phyloP scores from a whole-genome alignment of 2,888 invertebrate genomes.

The Mimachlamys varia region DNA sequence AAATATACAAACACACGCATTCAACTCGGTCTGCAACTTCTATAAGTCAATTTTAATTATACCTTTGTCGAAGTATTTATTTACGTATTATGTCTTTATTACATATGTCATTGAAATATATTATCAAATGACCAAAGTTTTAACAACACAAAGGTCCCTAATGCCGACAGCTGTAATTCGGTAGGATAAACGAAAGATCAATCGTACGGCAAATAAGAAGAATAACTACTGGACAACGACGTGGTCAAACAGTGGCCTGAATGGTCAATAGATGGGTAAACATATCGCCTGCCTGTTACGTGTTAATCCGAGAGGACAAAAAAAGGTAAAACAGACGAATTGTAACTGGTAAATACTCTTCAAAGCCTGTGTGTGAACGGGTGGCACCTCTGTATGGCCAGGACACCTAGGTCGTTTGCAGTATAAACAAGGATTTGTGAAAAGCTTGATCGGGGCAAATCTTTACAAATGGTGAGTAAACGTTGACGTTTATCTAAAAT shows the following conservation, averaged over 20 bases:
- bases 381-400: not conserved
- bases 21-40: not conserved
- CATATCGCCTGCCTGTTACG: not conserved
- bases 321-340: not conserved
- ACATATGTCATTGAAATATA: not conserved
- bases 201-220: conserved; percentile 1
- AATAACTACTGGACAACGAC: not conserved
- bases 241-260: not conserved
- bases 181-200: not conserved
- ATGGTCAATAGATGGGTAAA: not conserved
- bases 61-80: not conserved
- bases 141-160: not conserved
- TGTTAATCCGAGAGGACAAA: not conserved
- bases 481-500: not conserved
- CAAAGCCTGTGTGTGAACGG: not conserved
- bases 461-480: conserved; percentile 23
- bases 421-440: conserved; percentile 22
- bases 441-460: conserved; percentile 34
- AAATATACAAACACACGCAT: not conserved
- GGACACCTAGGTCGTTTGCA: conserved; percentile 23
- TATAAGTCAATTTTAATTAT: not conserved
- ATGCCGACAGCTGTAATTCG: not conserved
- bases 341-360: not conserved
- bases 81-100: no score
- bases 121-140: not conserved